Base-by-base conservation (phyloP, 64 coral and sea anemone species). In the Pachyseris speciosa region DNA sequence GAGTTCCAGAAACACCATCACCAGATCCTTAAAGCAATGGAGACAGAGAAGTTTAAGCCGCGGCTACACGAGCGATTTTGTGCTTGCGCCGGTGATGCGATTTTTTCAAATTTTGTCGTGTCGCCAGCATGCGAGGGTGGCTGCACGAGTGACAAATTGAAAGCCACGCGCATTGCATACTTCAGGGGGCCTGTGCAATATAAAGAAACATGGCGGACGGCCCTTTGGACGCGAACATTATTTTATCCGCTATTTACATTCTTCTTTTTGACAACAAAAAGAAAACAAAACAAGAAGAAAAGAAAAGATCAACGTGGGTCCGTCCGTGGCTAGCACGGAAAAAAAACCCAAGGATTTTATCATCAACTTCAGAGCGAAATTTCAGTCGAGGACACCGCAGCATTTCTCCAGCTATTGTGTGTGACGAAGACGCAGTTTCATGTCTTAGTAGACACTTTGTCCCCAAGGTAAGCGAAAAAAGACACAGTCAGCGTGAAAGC, bases 361-460 rank as follows among this genome's bases (percentile, higher is more conserved):
- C 48, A 88, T 75, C 68, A 88, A 36, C 24, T 91, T 53, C 38
- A 84, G 12, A 2, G 43, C 24, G 87, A 89, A 67, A 57, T 89
- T 42, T 47, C 28, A 25, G 87, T 36, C 12, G 52, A 89, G 59
- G 72, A 89, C 31, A 42, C 86, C 4, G 22, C 51, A 25, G 59
- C 49, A 41, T 88, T 76, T 58, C 43, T 12, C 19, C 57, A 78
- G 53, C 73, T 77, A 27, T 30, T 89, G 86, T n/a, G 52, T 42
- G 75, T 89, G 52, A 74, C 73, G 25, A 55, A 44, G 34, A 40
- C 26, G 31, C 43, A 70, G 17, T 91, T 91, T 65, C 17, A 55
- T 32, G 52, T 55, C 24, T 32, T 91, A 20, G 41, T 51, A 26
- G 64, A 69, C 29, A 8, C 49, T 48, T 50, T 91, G 5, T 9